Conservation (phyloP, 1,140 invertebrate species). For the Apocrypta bakeri region DNA sequence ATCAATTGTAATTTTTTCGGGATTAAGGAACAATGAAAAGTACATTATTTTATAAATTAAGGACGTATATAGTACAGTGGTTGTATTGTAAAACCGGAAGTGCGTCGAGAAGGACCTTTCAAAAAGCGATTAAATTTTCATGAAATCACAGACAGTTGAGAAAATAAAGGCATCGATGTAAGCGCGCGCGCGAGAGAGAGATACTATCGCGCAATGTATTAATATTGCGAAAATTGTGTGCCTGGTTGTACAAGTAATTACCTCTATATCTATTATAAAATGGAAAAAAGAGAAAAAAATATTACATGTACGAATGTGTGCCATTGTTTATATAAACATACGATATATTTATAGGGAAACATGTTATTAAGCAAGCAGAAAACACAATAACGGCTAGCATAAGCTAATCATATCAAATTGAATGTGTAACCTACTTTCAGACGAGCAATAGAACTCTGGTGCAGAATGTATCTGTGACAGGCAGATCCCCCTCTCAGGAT, state of each 20-base stretch:
- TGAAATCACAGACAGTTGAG: neutral
- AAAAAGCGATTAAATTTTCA: neutral
- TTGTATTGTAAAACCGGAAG: conserved; percentile 40
- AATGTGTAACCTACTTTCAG: conserved; percentile 76
- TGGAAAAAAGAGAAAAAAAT: neutral
- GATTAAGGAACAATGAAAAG: too few relatives aligned
- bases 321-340: conserved; percentile 19
- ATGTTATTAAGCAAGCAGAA: conserved; percentile 50
- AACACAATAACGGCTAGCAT: conserved; percentile 54
- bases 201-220: neutral
- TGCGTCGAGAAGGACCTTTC: conserved; percentile 24
- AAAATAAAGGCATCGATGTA: neutral
- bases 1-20: neutral
- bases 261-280: neutral
- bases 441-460: conserved; percentile 76
- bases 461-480: conserved; percentile 76
- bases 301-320: neutral
- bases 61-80: neutral
- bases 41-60: too few relatives aligned
- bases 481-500: conserved; percentile 76
- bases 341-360: conserved; percentile 21
- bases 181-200: neutral
- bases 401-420: conserved; percentile 68
- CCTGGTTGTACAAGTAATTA: neutral
- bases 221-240: neutral